Evolutionary conservation across 2,888 invertebrate species (phyloP).

Genomic region (Amiota mariae): DNA sequence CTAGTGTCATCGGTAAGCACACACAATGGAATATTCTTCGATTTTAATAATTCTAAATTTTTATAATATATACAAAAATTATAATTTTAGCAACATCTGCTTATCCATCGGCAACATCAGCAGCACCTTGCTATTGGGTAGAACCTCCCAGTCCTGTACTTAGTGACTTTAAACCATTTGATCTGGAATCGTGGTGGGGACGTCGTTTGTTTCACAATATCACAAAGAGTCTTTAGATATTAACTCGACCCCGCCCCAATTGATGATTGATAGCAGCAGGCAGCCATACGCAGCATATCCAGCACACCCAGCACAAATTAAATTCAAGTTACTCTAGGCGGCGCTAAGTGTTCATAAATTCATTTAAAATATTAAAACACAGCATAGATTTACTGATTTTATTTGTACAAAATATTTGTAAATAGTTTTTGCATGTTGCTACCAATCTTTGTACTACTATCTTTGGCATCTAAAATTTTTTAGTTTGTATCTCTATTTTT

Average conservation of each 20-base stretch:
- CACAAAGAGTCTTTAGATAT: constrained; percentile 81
- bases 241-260: constrained; percentile 49
- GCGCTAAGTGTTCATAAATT: constrained; percentile 12
- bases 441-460: background rate
- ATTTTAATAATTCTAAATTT: background rate
- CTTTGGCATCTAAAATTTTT: background rate
- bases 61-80: background rate
- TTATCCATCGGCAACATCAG: constrained; percentile 47
- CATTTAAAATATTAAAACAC: no score
- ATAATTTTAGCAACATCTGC: constrained; percentile 49
- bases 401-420: constrained; percentile 6
- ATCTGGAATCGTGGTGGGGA: constrained; percentile 93
- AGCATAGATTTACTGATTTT: background rate
- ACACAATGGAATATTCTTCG: background rate
- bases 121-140: constrained; percentile 75
- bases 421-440: constrained; percentile 12
- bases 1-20: constrained; percentile 49
- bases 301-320: constrained; percentile 14
- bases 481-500: background rate
- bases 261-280: constrained; percentile 2
- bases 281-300: background rate
- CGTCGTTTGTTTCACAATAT: constrained; percentile 88
- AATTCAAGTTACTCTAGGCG: constrained; percentile 13
- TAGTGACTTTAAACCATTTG: constrained; percentile 90
- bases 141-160: constrained; percentile 82